Percentiles rank a stretch among this genome's conserved stretches.
Conservation (phyloP, 2,113 vertebrate species). For the Coryphaenoides rupestris region DNA sequence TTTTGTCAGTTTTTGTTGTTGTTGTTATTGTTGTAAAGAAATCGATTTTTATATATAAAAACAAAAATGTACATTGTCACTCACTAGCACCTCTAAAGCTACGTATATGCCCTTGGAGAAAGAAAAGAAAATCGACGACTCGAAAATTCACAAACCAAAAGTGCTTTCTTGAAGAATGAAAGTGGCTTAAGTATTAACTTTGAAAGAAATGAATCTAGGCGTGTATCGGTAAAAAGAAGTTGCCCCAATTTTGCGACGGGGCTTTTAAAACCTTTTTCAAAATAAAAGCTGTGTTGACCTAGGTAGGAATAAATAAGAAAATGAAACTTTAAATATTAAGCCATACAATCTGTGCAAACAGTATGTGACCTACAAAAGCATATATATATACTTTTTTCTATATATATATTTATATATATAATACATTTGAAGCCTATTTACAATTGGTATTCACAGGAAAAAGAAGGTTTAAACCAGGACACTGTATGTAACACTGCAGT, state of each 20-base stretch:
- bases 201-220: conserved; percentile 42
- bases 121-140: conserved; percentile 38
- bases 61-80: conserved; percentile 30
- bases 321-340: conserved; percentile 72
- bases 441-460: conserved; percentile 87
- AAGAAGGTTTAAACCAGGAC: conserved; percentile 63
- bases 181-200: conserved; percentile 45
- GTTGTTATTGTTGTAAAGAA: conserved; percentile 42
- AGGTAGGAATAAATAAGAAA: conserved; percentile 73
- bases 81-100: conserved; percentile 61
- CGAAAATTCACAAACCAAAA: conserved; percentile 41
- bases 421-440: conserved; percentile 94
- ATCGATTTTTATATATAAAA: conserved; percentile 43
- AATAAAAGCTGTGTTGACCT: conserved; percentile 70
- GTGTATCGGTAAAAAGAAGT: conserved; percentile 38
- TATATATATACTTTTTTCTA: conserved; percentile 85
- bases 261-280: conserved; percentile 62
- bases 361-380: conserved; percentile 77
- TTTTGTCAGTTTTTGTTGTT: not conserved
- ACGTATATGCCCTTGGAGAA: conserved; percentile 44
- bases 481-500: conserved; percentile 83
- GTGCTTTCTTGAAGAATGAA: conserved; percentile 43
- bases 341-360: conserved; percentile 96
- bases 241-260: conserved; percentile 39
- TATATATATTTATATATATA: conserved; percentile 2